Percentiles rank a stretch among this genome's conserved stretches.
These are phyloP conservation scores for Agonum fuliginosum DNA, from an alignment of 2,888 invertebrate genomes.

Conservation along the genomic window DNA sequence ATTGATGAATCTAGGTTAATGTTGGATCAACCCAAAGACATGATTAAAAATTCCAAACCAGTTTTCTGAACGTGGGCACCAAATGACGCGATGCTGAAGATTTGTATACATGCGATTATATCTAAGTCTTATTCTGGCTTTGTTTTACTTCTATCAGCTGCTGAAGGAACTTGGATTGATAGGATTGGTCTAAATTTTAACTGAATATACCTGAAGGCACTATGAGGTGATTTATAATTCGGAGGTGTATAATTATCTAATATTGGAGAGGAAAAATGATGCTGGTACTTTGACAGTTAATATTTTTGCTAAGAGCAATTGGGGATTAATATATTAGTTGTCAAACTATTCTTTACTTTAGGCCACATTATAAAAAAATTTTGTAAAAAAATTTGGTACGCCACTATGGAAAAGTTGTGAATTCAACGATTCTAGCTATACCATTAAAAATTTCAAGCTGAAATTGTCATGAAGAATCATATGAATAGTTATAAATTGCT, in stretches of 20 bases:
- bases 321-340: no score
- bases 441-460: no score
- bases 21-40: conserved; percentile 43
- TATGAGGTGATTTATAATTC: conserved; percentile 26
- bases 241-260: conserved; percentile 15
- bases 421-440: no score
- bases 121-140: background rate
- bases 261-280: background rate
- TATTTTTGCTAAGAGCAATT: no score
- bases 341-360: no score
- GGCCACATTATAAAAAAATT: no score
- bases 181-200: background rate
- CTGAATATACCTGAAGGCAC: conserved; percentile 3
- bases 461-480: no score
- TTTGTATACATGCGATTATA: conserved; percentile 1
- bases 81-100: conserved; percentile 28
- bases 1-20: conserved; percentile 37
- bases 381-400: no score
- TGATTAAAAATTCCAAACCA: conserved; percentile 38
- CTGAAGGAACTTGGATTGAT: no score
- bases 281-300: no score
- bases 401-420: no score
- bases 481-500: no score
- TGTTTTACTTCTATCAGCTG: conserved; percentile 37
- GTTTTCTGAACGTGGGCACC: conserved; percentile 34